Percentiles rank a stretch among this genome's conserved stretches.
phyloP scores from a whole-genome alignment of 2,888 invertebrate genomes.

The Napeogenes sylphis region DNA sequence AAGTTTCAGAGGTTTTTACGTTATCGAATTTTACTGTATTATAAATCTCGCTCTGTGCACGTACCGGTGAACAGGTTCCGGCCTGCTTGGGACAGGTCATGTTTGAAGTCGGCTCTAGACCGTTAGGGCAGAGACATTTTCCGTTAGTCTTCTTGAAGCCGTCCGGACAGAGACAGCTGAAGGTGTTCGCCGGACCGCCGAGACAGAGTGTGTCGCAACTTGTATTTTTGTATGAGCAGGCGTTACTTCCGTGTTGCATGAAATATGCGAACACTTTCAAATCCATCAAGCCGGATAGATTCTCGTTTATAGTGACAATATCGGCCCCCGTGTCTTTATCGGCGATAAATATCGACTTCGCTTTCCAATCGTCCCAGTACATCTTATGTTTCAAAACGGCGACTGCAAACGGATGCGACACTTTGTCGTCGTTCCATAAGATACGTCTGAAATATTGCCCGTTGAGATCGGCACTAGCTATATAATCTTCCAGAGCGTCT shows the following conservation, averaged over 20 bases:
- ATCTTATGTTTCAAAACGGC: conserved; percentile 90
- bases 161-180: conserved; percentile 89
- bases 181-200: conserved; percentile 81
- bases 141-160: conserved; percentile 77
- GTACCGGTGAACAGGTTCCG: conserved; percentile 76
- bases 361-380: conserved; percentile 95
- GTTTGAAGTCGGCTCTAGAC: conserved; percentile 78
- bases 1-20: no score
- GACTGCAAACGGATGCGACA: conserved; percentile 91
- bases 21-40: no score
- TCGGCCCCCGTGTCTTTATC: conserved; percentile 86
- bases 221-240: conserved; percentile 78
- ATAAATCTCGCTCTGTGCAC: conserved; percentile 33
- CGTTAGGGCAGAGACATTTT: conserved; percentile 88
- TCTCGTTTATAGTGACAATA: conserved; percentile 77
- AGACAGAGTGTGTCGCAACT: conserved; percentile 88
- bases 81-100: conserved; percentile 82
- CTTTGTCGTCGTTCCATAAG: conserved; percentile 79
- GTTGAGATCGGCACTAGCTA: conserved; percentile 85
- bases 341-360: conserved; percentile 85
- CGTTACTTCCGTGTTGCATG: conserved; percentile 85
- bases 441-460: conserved; percentile 83
- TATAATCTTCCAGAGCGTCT: conserved; percentile 89
- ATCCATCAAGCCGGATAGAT: conserved; percentile 87
- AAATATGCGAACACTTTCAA: conserved; percentile 87